Percentiles rank a stretch among this genome's conserved stretches.
phyloP scores from a whole-genome alignment of 2,113 vertebrate species.

The Perca fluviatilis region DNA sequence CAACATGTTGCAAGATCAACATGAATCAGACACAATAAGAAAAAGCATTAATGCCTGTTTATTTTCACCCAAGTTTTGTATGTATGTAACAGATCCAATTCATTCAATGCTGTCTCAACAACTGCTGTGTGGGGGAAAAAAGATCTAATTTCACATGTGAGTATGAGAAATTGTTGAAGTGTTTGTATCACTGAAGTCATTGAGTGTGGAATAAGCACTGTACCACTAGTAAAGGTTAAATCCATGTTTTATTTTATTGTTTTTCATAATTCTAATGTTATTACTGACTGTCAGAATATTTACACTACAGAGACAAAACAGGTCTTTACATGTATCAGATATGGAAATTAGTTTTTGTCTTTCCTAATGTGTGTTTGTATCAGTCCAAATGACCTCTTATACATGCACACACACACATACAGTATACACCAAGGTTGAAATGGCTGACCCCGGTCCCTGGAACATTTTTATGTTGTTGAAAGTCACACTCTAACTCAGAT shows the following conservation, averaged over 20 bases:
- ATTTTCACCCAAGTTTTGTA: constrained; percentile 49
- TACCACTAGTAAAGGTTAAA: constrained; percentile 51
- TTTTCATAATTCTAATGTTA: constrained; percentile 49
- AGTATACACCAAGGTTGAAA: constrained; percentile 53
- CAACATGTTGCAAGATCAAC: constrained; percentile 36
- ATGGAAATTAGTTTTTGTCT: constrained; percentile 51
- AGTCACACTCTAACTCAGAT: constrained; percentile 55
- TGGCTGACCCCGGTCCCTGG: constrained; percentile 14
- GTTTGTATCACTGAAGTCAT: constrained; percentile 20
- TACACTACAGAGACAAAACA: constrained; percentile 68
- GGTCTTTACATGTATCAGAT: constrained; percentile 60
- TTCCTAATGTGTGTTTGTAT: constrained; percentile 19
- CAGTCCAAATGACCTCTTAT: constrained; percentile 32
- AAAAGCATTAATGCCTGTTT: constrained; percentile 37
- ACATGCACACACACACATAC: constrained; percentile 33
- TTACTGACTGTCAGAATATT: constrained; percentile 64
- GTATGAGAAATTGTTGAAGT: constrained; percentile 17
- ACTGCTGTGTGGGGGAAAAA: not conserved
- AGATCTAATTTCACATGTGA: not conserved
- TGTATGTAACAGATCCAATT: constrained; percentile 35
- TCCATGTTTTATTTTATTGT: constrained; percentile 60
- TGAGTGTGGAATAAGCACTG: constrained; percentile 36
- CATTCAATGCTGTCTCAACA: constrained; percentile 26
- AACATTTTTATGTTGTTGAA: constrained; percentile 65
- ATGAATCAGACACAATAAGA: constrained; percentile 35